phyloP scores from a whole-genome alignment of 2,797 vertebrate genomes.

The Ibycter americanus region DNA sequence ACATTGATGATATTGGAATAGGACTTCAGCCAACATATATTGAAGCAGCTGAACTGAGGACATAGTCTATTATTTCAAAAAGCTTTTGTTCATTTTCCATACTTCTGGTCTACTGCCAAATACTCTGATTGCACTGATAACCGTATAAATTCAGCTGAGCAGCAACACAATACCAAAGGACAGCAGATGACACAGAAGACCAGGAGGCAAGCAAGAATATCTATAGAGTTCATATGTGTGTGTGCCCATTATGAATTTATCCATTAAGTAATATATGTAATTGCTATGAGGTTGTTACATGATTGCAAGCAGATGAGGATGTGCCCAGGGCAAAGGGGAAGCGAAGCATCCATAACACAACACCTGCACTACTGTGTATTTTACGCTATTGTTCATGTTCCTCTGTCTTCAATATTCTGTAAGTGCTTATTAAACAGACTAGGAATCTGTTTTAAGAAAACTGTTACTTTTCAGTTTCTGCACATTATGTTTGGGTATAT shows the following conservation, averaged over 20 bases:
- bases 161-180: neutral
- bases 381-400: neutral
- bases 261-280: neutral
- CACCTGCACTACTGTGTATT: neutral
- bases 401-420: neutral
- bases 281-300: neutral
- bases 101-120: neutral
- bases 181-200: neutral
- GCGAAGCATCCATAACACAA: rapidly evolving
- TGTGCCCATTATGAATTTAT: neutral
- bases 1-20: neutral
- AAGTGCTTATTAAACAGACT: neutral
- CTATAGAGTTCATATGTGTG: neutral
- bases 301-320: neutral
- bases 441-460: neutral
- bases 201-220: neutral
- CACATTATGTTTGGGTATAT: neutral
- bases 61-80: constrained; percentile 1
- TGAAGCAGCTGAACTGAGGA: neutral
- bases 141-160: neutral
- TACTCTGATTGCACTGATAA: neutral
- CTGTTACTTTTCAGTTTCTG: neutral
- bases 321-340: neutral
- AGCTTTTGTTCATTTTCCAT: neutral
- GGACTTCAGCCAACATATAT: neutral